Percentiles rank a stretch among this genome's conserved stretches.
phyloP scores from a whole-genome alignment of 1,140 invertebrate genomes.

The Drosophila nigromelanica region DNA sequence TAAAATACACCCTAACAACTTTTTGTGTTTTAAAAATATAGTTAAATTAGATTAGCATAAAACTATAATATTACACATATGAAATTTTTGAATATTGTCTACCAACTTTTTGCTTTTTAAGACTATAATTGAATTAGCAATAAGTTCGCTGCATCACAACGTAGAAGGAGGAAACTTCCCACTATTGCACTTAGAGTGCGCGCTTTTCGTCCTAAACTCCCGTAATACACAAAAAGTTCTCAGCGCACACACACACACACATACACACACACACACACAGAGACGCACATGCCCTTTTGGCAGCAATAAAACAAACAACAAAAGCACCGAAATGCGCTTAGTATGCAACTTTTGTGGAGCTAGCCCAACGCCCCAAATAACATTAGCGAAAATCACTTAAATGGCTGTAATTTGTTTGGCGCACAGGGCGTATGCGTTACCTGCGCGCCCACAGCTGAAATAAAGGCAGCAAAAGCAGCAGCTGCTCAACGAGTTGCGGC shows the following conservation, averaged over 20 bases:
- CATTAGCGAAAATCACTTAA: conserved; percentile 55
- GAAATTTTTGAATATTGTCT: neutral
- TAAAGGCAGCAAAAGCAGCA: neutral
- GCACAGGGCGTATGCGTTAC: conserved; percentile 44
- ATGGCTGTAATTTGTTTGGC: conserved; percentile 47
- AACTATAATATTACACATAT: too few relatives aligned
- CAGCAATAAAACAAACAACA: conserved; percentile 4
- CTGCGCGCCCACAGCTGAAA: conserved; percentile 4
- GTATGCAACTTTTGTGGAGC: conserved; percentile 42
- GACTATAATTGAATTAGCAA: neutral
- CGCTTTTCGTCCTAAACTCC: conserved; percentile 1
- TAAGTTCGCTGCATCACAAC: neutral
- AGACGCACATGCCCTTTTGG: neutral
- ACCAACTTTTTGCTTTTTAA: neutral
- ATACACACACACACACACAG: neutral
- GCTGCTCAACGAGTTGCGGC: neutral
- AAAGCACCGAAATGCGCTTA: conserved; percentile 25
- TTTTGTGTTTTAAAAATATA: too few relatives aligned
- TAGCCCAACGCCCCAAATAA: conserved; percentile 33
- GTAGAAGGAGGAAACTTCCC: conserved; percentile 1
- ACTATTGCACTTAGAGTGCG: conserved; percentile 4
- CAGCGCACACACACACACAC: neutral
- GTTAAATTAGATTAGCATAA: too few relatives aligned
- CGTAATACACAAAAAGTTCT: conserved; percentile 19
- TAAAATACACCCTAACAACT: too few relatives aligned